Conservation (phyloP, 2,113 vertebrate genomes). For the Onychostruthus taczanowskii region DNA sequence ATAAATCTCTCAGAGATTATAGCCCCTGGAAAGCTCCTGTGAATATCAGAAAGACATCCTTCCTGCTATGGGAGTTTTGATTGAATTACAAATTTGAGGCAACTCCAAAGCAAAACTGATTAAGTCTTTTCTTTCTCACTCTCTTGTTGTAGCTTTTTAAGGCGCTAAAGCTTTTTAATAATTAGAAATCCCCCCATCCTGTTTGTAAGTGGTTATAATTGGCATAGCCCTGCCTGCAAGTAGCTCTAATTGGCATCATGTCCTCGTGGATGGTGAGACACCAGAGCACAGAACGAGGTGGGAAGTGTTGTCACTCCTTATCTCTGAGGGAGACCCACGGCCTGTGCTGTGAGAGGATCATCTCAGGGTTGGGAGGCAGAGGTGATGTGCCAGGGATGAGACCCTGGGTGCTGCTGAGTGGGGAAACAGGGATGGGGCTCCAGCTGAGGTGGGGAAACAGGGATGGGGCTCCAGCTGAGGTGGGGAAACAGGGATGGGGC, state of each 20-base stretch:
- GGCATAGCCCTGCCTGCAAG: neutral
- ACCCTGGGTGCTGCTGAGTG: neutral
- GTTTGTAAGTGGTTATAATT: neutral
- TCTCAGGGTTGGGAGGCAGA: neutral
- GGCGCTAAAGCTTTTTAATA: slow-evolving; percentile 14
- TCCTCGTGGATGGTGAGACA: neutral
- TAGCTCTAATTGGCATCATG: neutral
- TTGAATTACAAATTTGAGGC: slow-evolving; percentile 66
- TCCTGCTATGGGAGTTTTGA: slow-evolving; percentile 43
- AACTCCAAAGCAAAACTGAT: slow-evolving; percentile 63
- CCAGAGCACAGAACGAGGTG: neutral
- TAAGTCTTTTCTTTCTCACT: slow-evolving; percentile 49
- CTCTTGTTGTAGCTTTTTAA: slow-evolving; percentile 18
- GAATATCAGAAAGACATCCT: slow-evolving; percentile 56
- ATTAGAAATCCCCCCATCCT: neutral
- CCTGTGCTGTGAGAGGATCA: neutral
- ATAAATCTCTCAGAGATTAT: slow-evolving; percentile 67
- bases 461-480: neutral
- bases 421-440: neutral
- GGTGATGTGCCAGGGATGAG: accelerated
- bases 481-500: too few species aligned
- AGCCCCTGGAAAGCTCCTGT: slow-evolving; percentile 58
- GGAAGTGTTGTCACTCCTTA: neutral
- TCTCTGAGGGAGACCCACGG: accelerated
- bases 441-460: neutral